phyloP scores from a whole-genome alignment of 2,113 vertebrate species.

The Pseudolaguvia tuberculata region DNA sequence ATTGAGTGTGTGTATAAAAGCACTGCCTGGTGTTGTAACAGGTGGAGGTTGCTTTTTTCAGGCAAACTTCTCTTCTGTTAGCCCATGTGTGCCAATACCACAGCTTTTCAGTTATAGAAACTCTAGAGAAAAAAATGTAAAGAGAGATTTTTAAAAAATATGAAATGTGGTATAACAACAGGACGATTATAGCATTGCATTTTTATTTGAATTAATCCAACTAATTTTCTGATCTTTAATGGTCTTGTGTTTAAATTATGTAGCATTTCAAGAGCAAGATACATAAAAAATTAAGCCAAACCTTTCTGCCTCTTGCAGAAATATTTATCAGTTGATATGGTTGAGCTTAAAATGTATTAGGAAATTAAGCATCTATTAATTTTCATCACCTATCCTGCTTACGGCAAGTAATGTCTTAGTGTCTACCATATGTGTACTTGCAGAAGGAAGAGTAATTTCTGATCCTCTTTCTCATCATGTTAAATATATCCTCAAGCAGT shows the following conservation, averaged over 20 bases:
- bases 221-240: neutral
- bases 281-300: slow-evolving; percentile 70
- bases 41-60: slow-evolving; percentile 40
- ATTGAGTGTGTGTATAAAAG: neutral
- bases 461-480: slow-evolving; percentile 4
- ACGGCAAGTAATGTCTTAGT: slow-evolving; percentile 5
- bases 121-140: slow-evolving; percentile 58
- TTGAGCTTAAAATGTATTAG: neutral
- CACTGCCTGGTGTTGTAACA: slow-evolving; percentile 34
- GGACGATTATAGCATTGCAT: neutral
- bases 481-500: neutral
- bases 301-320: slow-evolving; percentile 49
- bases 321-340: slow-evolving; percentile 74
- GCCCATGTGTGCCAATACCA: slow-evolving; percentile 56
- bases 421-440: neutral
- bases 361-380: slow-evolving; percentile 2
- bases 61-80: slow-evolving; percentile 28
- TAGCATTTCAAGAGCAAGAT: slow-evolving; percentile 55
- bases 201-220: neutral
- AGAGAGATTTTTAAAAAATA: no score
- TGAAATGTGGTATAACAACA: no score
- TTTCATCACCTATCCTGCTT: neutral
- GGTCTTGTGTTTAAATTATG: neutral
- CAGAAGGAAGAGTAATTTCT: neutral
- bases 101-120: slow-evolving; percentile 64